Evolutionary conservation across 1,140 invertebrate species (phyloP), one percentile per base, ranked within the genome.

Genomic region (Pristionchus pacificus): DNA sequence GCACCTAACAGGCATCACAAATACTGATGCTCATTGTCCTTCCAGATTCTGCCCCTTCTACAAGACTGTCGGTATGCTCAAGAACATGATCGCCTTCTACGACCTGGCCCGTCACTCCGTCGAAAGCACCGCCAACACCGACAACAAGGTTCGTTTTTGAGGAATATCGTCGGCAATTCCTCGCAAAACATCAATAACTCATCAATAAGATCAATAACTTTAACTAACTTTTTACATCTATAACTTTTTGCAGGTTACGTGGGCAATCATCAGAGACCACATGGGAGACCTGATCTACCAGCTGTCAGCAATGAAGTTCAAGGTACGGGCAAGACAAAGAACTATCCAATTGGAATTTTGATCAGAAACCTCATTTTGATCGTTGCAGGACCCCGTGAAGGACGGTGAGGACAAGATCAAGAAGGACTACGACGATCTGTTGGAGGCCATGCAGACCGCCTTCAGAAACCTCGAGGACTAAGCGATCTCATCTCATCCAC

Each of bases 401-500:
- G 95, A 98, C 76, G 95, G 95, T 49, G 95, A 99, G 85, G 89
- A 90, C 1, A 97, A 98, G 87, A 97, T 99, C 84, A 93, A 92
- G 85, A 89, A 92, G 60, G 94, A 98, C 81, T 98, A 93, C 84
- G 95, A 97, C 82, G 93, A 95, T 83, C 85, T 97, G 28, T 88
- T 94, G 72, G 94, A 97, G 86, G 91, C 93, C 82, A 94, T 97
- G 87, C 91, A 94, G 81, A 91, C 93, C 82, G 92, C 93, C 79
- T 99, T 98, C 89, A 91, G 96, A 85, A 97, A 97, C 88, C 88
- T 99, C 84, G 96, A 98, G 88, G 96, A 98, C 87, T 97, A 95
- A 89, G 65, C 58, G n/a, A n/a, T n/a, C n/a, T n/a, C n/a, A n/a
- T n/a, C n/a, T n/a, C n/a, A n/a, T n/a, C n/a, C n/a, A n/a, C n/a